phyloP scores from a whole-genome alignment of 2,797 vertebrate genomes.

The Allobates femoralis region DNA sequence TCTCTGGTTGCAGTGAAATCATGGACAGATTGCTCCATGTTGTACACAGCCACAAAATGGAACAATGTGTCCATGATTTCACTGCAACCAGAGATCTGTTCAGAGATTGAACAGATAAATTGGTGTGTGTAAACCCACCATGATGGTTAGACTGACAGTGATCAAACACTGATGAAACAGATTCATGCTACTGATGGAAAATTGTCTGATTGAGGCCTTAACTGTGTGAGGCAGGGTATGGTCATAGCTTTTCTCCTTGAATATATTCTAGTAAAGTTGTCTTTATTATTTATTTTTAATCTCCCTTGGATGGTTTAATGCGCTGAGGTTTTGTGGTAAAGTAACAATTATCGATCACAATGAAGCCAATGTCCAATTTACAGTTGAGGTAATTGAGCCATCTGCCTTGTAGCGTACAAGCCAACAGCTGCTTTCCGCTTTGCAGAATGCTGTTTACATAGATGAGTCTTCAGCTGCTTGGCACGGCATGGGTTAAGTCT shows the following conservation, averaged over 20 bases:
- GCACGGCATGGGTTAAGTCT: conserved; percentile 12
- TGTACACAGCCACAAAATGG: too few relatives aligned
- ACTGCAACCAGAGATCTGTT: too few relatives aligned
- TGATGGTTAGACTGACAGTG: too few relatives aligned
- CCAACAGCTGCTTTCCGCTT: not conserved
- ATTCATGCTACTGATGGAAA: too few relatives aligned
- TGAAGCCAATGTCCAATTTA: not conserved
- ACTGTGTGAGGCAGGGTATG: not conserved
- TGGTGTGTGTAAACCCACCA: too few relatives aligned
- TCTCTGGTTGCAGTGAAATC: too few relatives aligned
- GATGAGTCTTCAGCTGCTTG: not conserved
- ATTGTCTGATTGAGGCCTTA: too few relatives aligned
- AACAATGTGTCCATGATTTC: too few relatives aligned
- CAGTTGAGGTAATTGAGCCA: not conserved
- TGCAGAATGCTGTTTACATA: not conserved
- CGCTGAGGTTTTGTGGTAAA: not conserved
- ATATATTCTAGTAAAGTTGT: not conserved
- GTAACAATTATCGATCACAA: not conserved
- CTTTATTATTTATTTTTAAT: not conserved
- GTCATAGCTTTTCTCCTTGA: not conserved
- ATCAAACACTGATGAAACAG: too few relatives aligned
- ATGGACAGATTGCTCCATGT: too few relatives aligned
- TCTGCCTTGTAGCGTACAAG: not conserved
- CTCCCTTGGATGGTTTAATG: not conserved
- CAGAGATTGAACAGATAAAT: too few relatives aligned